Base-by-base conservation (phyloP, 2,113 vertebrate species). In the Ondatra zibethicus region DNA sequence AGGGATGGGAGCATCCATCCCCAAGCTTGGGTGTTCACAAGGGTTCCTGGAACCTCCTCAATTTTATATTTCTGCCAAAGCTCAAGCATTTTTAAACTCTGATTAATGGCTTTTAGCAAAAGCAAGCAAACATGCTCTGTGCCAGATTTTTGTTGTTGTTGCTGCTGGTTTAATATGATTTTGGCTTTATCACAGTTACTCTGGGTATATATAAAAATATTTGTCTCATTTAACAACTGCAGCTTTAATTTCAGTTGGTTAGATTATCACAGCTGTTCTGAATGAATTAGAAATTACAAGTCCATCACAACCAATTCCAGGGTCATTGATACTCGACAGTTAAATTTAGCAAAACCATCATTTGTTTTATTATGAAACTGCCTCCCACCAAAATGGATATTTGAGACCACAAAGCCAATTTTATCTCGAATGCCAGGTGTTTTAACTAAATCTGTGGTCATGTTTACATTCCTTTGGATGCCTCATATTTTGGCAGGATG, bases 151-250 rank as follows among this genome's bases (percentile, higher is more conserved):
- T 88, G 58, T 58, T 68, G 55, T 91, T 89, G 87, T 70, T 52
- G 55, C 80, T 89, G 70, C 42, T 36, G 36, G 58, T 58, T 58
- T 58, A 94, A 95, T 55, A n/a, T 39, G 33, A 17, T 29, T 58
- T 85, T n/a, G 13, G 91, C 19, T 92, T 92, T 47, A 91, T 95
- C 76, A 29, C 73, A 78, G 73, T 87, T 82, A n/a, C 66, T 92
- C 85, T 82, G 78, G 77, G 76, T 36, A 47, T 47, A 12, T 63
- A 84, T 78, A 89, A 65, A 92, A 96, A 96, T 92, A 96, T 91
- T 81, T 36, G 39, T 31, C 47, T 80, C 86, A 70, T 91, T 89
- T 89, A 92, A 88, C 86, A 73, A 88, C 52, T 23, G 7, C 36
- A 89, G 42, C 29, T 75, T 96, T 84, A 87, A 45, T 91, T 84